These are phyloP conservation scores for Calyptommatus sinebrachiatus DNA, from an alignment of 2,113 vertebrate genomes.

Conservation along the genomic window DNA sequence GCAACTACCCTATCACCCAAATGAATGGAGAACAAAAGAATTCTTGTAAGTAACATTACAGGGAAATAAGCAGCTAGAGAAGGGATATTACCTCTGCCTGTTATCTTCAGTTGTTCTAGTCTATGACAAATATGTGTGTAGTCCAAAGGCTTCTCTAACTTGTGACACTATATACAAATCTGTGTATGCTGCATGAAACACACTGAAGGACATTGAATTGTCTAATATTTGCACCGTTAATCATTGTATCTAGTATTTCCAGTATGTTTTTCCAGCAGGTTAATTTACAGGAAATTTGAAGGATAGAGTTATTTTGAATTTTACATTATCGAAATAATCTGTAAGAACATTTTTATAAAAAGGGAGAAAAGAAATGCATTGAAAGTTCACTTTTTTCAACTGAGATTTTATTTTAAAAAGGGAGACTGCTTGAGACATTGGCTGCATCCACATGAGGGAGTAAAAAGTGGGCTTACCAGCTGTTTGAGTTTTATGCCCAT, in stretches of 20 bases:
- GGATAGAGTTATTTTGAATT: neutral
- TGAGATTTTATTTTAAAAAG: neutral
- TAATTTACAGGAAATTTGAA: neutral
- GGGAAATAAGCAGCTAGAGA: fast-evolving
- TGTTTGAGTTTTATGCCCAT: too few relatives aligned
- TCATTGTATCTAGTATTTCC: neutral
- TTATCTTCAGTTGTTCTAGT: neutral
- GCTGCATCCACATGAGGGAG: too few relatives aligned
- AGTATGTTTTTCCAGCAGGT: neutral
- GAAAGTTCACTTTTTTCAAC: neutral
- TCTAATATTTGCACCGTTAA: neutral
- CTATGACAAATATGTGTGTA: neutral
- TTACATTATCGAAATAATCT: neutral
- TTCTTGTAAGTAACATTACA: slow-evolving; percentile 79
- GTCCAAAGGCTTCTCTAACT: neutral
- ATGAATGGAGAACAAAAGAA: slow-evolving; percentile 88
- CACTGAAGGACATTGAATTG: neutral
- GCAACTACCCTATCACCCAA: slow-evolving; percentile 88
- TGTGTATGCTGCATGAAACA: slow-evolving; percentile 1
- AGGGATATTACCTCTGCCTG: neutral
- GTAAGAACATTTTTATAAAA: neutral
- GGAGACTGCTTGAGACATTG: neutral
- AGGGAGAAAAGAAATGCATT: neutral
- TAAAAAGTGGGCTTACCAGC: too few relatives aligned
- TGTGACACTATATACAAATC: too few relatives aligned